A percentile compares a stretch with the other conserved stretches of the same genome.
Conservation (phyloP, 2,888 invertebrate genomes). For the Drosophila percnosoma region DNA sequence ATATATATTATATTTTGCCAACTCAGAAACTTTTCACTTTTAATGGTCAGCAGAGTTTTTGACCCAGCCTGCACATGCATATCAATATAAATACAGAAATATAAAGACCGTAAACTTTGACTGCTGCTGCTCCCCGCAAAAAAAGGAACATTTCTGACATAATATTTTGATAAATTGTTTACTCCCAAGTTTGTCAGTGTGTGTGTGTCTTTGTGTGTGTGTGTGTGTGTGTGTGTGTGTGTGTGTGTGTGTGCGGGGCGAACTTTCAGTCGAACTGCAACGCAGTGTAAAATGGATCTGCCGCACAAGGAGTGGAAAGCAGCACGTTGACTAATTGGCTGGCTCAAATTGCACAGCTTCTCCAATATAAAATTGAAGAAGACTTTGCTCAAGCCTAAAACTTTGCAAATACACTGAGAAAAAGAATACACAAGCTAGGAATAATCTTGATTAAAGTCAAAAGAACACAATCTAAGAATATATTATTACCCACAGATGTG, state of each 20-base stretch:
- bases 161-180: constrained; percentile 80
- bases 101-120: constrained; percentile 54
- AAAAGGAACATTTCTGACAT: constrained; percentile 56
- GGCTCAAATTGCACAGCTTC: constrained; percentile 3
- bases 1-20: constrained; percentile 1
- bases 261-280: constrained; percentile 8
- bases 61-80: constrained; percentile 40
- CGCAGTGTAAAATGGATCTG: constrained; percentile 3
- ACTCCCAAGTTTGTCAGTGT: constrained; percentile 19
- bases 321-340: constrained; percentile 46
- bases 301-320: not conserved
- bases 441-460: not conserved
- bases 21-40: constrained; percentile 73
- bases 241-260: not conserved
- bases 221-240: not conserved
- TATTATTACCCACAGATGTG: not conserved
- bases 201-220: not conserved
- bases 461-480: not conserved
- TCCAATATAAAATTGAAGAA: not conserved
- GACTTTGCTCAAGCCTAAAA: not conserved
- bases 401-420: not conserved
- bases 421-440: not conserved
- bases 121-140: constrained; percentile 20
- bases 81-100: constrained; percentile 50
- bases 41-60: constrained; percentile 72